These are phyloP conservation scores for Perca flavescens DNA, from an alignment of 2,113 vertebrate genomes.

Conservation along the genomic window DNA sequence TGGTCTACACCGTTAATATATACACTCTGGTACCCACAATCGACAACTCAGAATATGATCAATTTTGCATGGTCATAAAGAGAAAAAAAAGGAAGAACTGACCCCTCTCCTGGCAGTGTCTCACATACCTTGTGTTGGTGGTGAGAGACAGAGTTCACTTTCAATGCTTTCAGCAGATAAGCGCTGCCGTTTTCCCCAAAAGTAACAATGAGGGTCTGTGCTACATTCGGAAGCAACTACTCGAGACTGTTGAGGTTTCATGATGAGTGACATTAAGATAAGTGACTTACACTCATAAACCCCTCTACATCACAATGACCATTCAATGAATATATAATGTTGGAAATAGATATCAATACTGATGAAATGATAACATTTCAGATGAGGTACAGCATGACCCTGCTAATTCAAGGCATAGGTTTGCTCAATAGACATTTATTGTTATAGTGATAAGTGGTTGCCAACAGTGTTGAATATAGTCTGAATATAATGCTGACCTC, in stretches of 20 bases:
- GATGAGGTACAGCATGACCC: background rate
- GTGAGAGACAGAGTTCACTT: constrained; percentile 66
- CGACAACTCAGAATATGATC: constrained; percentile 34
- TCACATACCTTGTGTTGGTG: constrained; percentile 38
- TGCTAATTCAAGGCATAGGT: background rate
- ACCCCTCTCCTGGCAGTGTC: constrained; percentile 36
- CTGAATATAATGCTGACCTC: constrained; percentile 41
- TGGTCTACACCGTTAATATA: constrained; percentile 50
- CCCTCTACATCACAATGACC: background rate
- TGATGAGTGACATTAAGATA: constrained; percentile 37
- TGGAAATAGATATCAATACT: background rate
- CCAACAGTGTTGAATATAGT: constrained; percentile 2
- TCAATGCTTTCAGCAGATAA: constrained; percentile 63
- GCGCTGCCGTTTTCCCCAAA: constrained; percentile 40
- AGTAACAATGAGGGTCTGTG: constrained; percentile 69
- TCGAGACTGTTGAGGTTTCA: constrained; percentile 46
- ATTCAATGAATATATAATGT: background rate
- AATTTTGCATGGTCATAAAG: constrained; percentile 33
- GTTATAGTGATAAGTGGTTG: constrained; percentile 18
- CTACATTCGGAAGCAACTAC: constrained; percentile 33
- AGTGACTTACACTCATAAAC: background rate
- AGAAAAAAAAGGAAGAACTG: background rate
- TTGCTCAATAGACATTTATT: background rate
- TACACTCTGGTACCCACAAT: constrained; percentile 26
- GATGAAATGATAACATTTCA: background rate